Evolutionary conservation across 2,797 vertebrate genomes (phyloP), one percentile per base, ranked within the genome.

Genomic region (Pteropus rufus): DNA sequence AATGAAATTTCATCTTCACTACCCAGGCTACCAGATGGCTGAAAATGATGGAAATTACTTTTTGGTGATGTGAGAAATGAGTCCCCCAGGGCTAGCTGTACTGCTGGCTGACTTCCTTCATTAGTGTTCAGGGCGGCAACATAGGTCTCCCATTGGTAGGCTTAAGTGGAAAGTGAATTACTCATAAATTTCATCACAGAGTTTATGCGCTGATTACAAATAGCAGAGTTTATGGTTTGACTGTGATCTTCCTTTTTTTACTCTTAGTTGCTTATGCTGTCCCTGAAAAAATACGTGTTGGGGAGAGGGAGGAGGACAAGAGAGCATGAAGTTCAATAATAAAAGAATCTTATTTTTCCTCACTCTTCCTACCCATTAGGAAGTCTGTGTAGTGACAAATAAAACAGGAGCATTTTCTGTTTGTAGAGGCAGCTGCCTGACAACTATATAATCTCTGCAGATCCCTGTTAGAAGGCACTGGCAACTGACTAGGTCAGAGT

Each of bases 331-430:
- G 9, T 97, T 93, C 92, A 69, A 89, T 89, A 96, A 95, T 46
- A 95, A 97, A 95, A 67, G 23, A 95, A 95, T 77, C 24, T 83
- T 97, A 41, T 87, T 41, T 79, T 83, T 31, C 79, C 75, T 36
- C 24, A 82, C 62, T 95, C 54, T 91, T 95, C 90, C 67, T 96
- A 79, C 65, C 60, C 87, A 96, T 92, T 96, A 7, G 10, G 89
- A 97, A 96, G 75, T 96, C 92, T 92, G 81, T 87, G 91, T 94
- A 97, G 95, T 0, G 62, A 95, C 36, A 77, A 97, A 97, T 97
- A 95, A 94, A 97, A 97, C 62, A 96, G 86, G 91, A 97, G 91
- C 3, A 96, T 97, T 97, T 98, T 98, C 96, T 98, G 96, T 95
- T 98, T 98, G 93, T 93, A 94, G 90, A 97, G 81, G 94, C 97